Percentiles rank a stretch among this genome's conserved stretches.
Conservation (phyloP, 2,888 invertebrate species). For the Drosophila sordidula region DNA sequence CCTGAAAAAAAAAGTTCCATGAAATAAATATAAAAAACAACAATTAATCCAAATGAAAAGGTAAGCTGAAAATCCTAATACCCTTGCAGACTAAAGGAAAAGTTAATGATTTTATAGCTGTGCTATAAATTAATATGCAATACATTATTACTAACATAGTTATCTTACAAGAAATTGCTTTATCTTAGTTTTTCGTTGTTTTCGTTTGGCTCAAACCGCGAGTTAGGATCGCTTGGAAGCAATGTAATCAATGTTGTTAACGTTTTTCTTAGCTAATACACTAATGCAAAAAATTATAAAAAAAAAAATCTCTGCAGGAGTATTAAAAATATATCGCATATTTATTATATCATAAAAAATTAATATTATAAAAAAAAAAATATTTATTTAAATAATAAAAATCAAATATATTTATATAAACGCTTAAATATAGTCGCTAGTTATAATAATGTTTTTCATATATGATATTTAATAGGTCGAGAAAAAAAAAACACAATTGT, state of each 20-base stretch:
- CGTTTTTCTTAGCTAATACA: neutral
- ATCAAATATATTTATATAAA: conserved; percentile 21
- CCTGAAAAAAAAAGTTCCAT: conserved; percentile 21
- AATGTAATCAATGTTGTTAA: neutral
- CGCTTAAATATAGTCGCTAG: conserved; percentile 46
- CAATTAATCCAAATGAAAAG: conserved; percentile 1
- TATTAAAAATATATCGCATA: conserved; percentile 21
- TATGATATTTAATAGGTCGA: conserved; percentile 46
- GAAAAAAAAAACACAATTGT: conserved; percentile 46
- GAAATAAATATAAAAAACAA: neutral
- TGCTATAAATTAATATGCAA: neutral
- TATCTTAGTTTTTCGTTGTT: conserved; percentile 29
- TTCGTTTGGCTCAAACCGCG: conserved; percentile 3
- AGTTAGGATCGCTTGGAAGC: conserved; percentile 2
- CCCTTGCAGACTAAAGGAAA: conserved; percentile 22
- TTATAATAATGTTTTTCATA: conserved; percentile 34
- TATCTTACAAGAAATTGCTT: neutral
- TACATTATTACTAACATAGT: neutral
- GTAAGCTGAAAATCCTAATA: conserved; percentile 26
- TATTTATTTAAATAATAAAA: conserved; percentile 22
- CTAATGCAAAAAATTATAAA: conserved; percentile 4
- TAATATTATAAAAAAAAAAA: conserved; percentile 10
- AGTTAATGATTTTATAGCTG: conserved; percentile 8
- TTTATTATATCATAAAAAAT: conserved; percentile 48
- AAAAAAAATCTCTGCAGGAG: conserved; percentile 11